Conservation (phyloP, 2,113 vertebrate genomes). For the Oceanites oceanicus region DNA sequence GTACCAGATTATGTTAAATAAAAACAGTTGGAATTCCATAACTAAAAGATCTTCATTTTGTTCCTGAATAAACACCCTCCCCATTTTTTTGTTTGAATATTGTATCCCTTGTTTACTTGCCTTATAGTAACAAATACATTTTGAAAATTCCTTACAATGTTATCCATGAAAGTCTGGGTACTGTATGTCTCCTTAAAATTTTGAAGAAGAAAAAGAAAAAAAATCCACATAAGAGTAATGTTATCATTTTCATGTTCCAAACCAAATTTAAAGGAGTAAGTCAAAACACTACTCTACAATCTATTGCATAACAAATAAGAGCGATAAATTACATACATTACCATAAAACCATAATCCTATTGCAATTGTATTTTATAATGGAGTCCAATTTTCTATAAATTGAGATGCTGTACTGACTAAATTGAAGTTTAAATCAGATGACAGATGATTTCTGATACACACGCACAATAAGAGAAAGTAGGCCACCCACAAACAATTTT, state of each 20-base stretch:
- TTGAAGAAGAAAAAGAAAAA: neutral
- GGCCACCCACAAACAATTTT: constrained; percentile 50
- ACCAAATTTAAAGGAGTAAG: constrained; percentile 20
- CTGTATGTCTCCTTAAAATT: neutral
- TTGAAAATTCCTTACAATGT: neutral
- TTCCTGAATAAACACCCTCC: neutral
- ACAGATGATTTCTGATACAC: constrained; percentile 51
- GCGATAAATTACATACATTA: constrained; percentile 38
- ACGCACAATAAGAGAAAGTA: neutral
- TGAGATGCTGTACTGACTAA: constrained; percentile 38
- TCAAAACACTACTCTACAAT: constrained; percentile 39
- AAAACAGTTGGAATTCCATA: neutral
- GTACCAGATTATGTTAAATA: neutral
- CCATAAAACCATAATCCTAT: constrained; percentile 36
- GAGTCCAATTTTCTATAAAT: constrained; percentile 52
- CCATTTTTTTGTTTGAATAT: neutral
- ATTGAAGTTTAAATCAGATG: constrained; percentile 55
- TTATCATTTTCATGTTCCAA: neutral
- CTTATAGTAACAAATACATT: neutral
- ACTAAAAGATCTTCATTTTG: neutral
- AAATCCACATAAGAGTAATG: neutral
- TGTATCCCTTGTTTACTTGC: neutral
- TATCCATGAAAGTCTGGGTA: neutral
- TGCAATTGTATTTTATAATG: constrained; percentile 50
- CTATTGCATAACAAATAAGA: constrained; percentile 32